A percentile compares a stretch with the other conserved stretches of the same genome.
phyloP scores from a whole-genome alignment of 2,797 vertebrate genomes.

The Stomatorhinus walkeri region DNA sequence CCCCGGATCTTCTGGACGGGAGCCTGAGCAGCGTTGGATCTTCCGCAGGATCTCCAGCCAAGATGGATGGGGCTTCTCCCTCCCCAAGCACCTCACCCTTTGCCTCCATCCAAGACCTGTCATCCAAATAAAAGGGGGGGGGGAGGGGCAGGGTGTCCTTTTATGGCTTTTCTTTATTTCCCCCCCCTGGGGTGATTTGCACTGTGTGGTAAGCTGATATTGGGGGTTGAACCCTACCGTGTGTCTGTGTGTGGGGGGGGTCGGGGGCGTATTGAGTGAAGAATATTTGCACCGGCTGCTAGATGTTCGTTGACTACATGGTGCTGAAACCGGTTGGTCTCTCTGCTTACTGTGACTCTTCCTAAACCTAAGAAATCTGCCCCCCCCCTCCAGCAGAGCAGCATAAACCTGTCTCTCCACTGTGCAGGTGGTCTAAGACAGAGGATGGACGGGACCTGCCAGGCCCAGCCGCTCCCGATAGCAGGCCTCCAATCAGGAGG shows the following conservation, averaged over 20 bases:
- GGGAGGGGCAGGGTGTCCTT: background rate
- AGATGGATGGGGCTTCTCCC: constrained; percentile 73
- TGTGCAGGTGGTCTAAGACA: background rate
- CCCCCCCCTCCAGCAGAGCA: background rate
- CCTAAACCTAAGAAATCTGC: background rate
- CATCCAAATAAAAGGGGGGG: constrained; percentile 69
- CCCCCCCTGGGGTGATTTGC: background rate
- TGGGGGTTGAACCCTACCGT: background rate
- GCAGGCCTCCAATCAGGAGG: background rate
- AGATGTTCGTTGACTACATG: constrained; percentile 38
- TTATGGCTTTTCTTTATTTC: background rate
- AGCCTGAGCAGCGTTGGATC: constrained; percentile 81
- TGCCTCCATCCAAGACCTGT: constrained; percentile 75
- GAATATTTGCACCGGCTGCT: constrained; percentile 64
- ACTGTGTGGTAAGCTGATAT: background rate
- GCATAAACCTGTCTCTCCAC: background rate
- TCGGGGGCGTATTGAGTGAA: constrained; percentile 21
- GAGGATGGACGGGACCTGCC: too few relatives aligned
- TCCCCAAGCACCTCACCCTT: constrained; percentile 81
- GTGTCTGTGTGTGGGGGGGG: background rate
- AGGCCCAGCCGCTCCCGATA: background rate
- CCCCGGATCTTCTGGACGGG: constrained; percentile 77
- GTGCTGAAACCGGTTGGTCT: constrained; percentile 7
- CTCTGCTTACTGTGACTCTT: background rate
- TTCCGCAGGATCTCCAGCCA: constrained; percentile 74